Evolutionary conservation across 2,797 vertebrate genomes (phyloP), one percentile per base, ranked within the genome.

Genomic region (Coendou prehensilis): DNA sequence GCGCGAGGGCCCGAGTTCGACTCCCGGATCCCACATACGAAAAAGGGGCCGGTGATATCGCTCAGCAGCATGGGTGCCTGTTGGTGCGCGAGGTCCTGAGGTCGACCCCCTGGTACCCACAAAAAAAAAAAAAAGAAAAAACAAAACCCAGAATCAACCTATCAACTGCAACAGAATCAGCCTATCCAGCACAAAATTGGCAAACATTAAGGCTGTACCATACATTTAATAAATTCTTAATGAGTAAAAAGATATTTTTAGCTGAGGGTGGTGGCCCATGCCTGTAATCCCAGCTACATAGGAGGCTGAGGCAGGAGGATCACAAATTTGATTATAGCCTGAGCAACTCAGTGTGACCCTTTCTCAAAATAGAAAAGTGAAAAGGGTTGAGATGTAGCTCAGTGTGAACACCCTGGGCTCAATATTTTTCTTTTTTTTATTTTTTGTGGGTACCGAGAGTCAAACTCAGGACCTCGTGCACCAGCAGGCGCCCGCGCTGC

Each of bases 171-270:
- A 13, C 63, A 81, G 79, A 95, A 87, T 56, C n/a, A 93, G 80
- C 2, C 52, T 47, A 86, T 61, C 69, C 93, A 79, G 0, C 89
- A 9, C 28, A 95, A 87, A 90, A 50, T 5, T n/a, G 33, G 50
- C 22, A 90, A 52, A 91, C 20, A 67, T 61, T 91, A 82, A 87
- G 14, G 41, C 23, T 85, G 26, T 78, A 89, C 20, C 61, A 93
- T 88, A 71, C 22, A 95, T 82, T 22, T 87, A 45, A 50, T 81
- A 78, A 96, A 73, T 87, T 93, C 23, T 95, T 96, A 76, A 52
- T 33, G 15, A 94, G 41, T 87, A 30, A 84, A 41, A 80, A 84
- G 61, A 41, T 23, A 56, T 33, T 78, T 95, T 52, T 33, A 85
- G n/a, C 45, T 30, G 28, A 61, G 17, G 5, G 17, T 50, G 45